These are phyloP conservation scores for Balaenoptera acutorostrata DNA, from an alignment of 2,113 vertebrate genomes.

Conservation along the genomic window DNA sequence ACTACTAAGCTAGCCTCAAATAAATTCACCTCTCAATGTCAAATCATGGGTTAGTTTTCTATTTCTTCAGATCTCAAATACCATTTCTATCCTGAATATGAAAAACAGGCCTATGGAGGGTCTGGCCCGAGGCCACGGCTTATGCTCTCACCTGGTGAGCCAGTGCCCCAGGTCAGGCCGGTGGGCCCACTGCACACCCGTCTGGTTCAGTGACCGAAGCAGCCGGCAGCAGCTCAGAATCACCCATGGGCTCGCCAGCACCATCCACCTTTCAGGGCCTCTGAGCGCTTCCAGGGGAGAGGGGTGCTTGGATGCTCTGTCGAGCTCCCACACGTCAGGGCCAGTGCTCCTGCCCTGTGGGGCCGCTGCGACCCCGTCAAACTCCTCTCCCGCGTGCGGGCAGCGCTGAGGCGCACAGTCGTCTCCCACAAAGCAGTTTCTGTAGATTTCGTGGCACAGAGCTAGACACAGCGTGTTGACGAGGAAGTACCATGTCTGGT, in stretches of 20 bases:
- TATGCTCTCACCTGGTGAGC: conserved; percentile 89
- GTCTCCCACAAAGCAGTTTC: conserved; percentile 83
- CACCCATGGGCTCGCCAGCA: conserved; percentile 87
- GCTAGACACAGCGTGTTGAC: conserved; percentile 91
- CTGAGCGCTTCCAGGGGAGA: neutral
- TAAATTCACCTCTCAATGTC: neutral
- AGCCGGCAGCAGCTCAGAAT: conserved; percentile 91
- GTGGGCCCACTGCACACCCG: conserved; percentile 95
- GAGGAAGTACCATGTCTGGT: conserved; percentile 98
- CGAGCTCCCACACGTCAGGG: conserved; percentile 5
- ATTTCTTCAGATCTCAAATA: neutral
- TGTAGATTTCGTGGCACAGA: conserved; percentile 89
- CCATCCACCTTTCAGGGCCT: conserved; percentile 86
- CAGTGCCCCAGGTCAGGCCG: conserved; percentile 93
- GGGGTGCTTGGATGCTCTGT: neutral
- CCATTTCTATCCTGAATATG: neutral
- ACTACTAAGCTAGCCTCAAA: neutral
- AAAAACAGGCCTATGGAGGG: neutral
- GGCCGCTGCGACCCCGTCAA: fast-evolving
- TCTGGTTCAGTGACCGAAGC: conserved; percentile 94
- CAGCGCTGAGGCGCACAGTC: conserved; percentile 6
- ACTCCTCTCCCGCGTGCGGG: conserved; percentile 25
- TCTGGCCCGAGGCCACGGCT: neutral
- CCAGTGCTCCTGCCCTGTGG: neutral
- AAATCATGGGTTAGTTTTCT: neutral